Conservation (phyloP, 2,797 vertebrate genomes). For the Enteromius thamalakanensis region DNA sequence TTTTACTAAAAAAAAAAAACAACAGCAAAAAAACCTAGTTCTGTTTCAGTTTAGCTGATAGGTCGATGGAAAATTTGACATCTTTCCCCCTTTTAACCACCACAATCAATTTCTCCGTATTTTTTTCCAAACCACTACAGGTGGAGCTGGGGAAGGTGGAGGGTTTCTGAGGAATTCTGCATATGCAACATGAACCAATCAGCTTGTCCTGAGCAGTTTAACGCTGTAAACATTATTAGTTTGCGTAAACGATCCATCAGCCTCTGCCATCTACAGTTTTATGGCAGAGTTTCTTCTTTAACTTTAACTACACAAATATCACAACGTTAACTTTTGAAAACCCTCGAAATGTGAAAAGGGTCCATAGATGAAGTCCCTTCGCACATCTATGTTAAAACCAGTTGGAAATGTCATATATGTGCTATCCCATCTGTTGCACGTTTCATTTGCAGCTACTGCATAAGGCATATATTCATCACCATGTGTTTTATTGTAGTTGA, state of each 20-base stretch:
- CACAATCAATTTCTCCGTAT: not conserved
- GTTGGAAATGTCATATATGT: not conserved
- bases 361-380: not conserved
- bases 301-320: not conserved
- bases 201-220: not conserved
- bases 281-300: not conserved
- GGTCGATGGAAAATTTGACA: not conserved
- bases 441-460: not conserved
- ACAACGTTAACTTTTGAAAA: not conserved
- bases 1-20: too few relatives aligned
- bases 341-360: not conserved
- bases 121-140: not conserved
- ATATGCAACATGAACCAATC: not conserved
- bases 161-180: not conserved
- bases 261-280: too few relatives aligned
- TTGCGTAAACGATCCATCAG: not conserved
- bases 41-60: not conserved
- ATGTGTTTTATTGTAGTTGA: not conserved
- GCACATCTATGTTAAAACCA: not conserved
- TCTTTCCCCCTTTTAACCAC: not conserved
- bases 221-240: not conserved
- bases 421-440: not conserved
- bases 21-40: too few relatives aligned
- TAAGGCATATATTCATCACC: not conserved
- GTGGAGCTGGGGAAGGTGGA: not conserved